Percentiles rank a stretch among this genome's conserved stretches.
These are phyloP conservation scores for Neocrepidodera transversa DNA, from an alignment of 2,888 invertebrate species.

Conservation along the genomic window DNA sequence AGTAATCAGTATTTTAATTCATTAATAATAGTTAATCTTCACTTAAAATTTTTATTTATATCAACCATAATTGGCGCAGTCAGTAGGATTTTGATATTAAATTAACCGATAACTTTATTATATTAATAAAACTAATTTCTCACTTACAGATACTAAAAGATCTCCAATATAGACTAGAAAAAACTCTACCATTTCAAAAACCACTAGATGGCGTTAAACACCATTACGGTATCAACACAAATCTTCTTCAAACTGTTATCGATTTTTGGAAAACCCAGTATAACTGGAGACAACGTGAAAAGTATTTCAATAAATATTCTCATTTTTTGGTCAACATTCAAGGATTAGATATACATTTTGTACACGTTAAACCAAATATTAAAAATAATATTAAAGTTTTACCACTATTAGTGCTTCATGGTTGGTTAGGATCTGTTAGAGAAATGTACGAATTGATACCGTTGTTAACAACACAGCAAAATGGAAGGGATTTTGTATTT, in stretches of 20 bases:
- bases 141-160: slow-evolving; percentile 62
- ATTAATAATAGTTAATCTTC: no score
- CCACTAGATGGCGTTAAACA: slow-evolving; percentile 75
- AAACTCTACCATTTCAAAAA: slow-evolving; percentile 53
- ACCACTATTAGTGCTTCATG: slow-evolving; percentile 79
- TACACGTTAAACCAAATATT: slow-evolving; percentile 64
- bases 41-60: no score
- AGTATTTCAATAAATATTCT: slow-evolving; percentile 68
- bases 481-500: slow-evolving; percentile 66
- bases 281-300: slow-evolving; percentile 74
- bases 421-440: slow-evolving; percentile 89
- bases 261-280: slow-evolving; percentile 79
- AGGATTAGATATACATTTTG: slow-evolving; percentile 69
- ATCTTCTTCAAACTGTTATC: slow-evolving; percentile 71
- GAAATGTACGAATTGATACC: slow-evolving; percentile 84
- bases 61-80: no score
- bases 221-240: slow-evolving; percentile 81
- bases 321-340: slow-evolving; percentile 76
- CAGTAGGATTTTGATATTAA: no score
- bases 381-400: slow-evolving; percentile 60
- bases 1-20: no score
- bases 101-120: no score
- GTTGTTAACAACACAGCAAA: slow-evolving; percentile 64
- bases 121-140: no score
- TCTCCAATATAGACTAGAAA: slow-evolving; percentile 64